Evolutionary conservation across 2,113 vertebrate species (phyloP), one percentile per base, ranked within the genome.

Genomic region (Sclerurus mexicanus): DNA sequence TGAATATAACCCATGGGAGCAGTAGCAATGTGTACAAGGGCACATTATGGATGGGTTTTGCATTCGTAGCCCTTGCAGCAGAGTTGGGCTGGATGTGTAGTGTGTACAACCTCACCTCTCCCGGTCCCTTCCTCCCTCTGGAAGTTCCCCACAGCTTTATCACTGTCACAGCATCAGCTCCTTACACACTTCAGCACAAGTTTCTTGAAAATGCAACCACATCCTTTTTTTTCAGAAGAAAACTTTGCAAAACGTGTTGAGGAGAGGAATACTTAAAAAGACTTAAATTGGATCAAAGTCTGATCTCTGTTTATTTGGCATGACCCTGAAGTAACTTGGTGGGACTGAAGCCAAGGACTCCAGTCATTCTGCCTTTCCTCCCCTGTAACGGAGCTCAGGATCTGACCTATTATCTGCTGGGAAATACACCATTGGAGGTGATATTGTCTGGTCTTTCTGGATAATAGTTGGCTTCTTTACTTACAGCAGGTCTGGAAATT

Each of bases 391-490:
- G 35, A 88, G 23, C 46, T n/a, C 12, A 75, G 62, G 68, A 75
- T 53, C 35, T 64, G 35, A n/a, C 22, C n/a, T 71, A 16, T 47
- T 78, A 28, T 37, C 72, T 63, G 5, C 39, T 52, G 76, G 46
- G 47, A 91, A 86, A 95, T 68, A 49, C 13, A 68, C 56, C 35
- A 35, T 74, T 91, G 94, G 87, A 90, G 49, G 23, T 82, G 95
- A 91, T 95, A 96, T 97, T 77, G 75, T 74, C 95, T 87, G 90
- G 63, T 96, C 16, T 91, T 84, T 92, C 76, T 84, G 72, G 87
- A 62, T 46, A 81, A 96, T 96, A 97, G 97, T 94, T 96, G 67
- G 9, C 33, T 97, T 59, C 93, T 96, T 96, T 95, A 68, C 94
- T 87, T 44, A 94, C 92, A 97, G 91, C 42, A 72, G n/a, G 66